Evolutionary conservation across 2,797 vertebrate species (phyloP), one percentile per base, ranked within the genome.

Genomic region (Peromyscus nudipes): DNA sequence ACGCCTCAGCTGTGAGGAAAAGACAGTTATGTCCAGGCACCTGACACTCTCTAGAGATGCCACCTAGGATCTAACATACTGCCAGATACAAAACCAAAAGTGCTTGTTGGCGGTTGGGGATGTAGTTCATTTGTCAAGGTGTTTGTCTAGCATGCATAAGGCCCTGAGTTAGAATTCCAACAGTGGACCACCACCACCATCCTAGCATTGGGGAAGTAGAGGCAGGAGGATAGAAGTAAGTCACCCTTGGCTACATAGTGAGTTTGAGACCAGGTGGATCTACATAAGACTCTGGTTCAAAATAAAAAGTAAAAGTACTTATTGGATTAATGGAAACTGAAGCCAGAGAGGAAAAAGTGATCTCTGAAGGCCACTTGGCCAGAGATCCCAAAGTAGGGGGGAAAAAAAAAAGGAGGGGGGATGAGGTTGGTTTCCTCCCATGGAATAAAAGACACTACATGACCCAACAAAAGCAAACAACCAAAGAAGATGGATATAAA

Each of bases 291-390:
- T 57, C 69, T 40, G 25, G 49, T 73, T 88, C 67, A 75, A 57
- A 88, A 43, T 43, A 75, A 75, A 65, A 88, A 60, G 52, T 57
- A 75, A 60, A 87, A 43, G 29, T 31, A 65, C 75, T 69, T 89
- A 49, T 27, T 75, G 37, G 77, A 84, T 71, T 89, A 69, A 88
- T 64, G 62, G 71, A 90, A 91, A 92, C 52, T 57, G 46, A 81
- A 95, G 71, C 43, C 89, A 46, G 12, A 65, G 62, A 67, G 21
- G 2, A 13, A n/a, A 88, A 65, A 12, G 57, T 49, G 71, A 94
- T 91, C 89, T 31, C 21, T 46, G 37, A 17, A 80, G 62, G 25
- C 85, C 89, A 85, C 55, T 25, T 64, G 19, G 87, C 60, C 60
- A 69, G 2, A 75, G 62, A 79, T 46, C 34, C 83, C 4, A n/a